phyloP scores from a whole-genome alignment of 2,797 vertebrate genomes.

The Ceyx erithaca region DNA sequence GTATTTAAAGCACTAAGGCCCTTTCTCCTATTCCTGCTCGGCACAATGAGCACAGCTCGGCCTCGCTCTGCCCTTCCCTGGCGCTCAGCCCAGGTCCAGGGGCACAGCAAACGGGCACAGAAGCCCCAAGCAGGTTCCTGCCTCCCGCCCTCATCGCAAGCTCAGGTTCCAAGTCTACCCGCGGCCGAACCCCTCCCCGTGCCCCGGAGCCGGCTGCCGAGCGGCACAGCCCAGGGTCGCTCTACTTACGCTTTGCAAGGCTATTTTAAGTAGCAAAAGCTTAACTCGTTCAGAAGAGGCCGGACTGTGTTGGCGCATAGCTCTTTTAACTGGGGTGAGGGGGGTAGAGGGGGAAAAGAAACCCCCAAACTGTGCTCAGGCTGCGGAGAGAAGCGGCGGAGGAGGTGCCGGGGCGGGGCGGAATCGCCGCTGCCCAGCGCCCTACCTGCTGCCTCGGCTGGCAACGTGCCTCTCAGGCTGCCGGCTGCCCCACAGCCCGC shows the following conservation, averaged over 20 bases:
- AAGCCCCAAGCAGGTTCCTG: background rate
- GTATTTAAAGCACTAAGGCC: rapidly evolving
- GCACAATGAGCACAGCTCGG: background rate
- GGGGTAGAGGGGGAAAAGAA: no score
- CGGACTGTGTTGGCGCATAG: background rate
- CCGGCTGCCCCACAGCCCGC: background rate
- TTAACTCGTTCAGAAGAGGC: background rate
- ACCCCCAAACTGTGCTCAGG: background rate
- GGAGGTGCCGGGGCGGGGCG: background rate
- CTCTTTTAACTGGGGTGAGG: background rate
- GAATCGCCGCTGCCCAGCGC: background rate
- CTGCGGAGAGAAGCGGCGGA: background rate
- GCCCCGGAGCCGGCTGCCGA: background rate
- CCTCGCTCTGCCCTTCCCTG: background rate
- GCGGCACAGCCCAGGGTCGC: background rate
- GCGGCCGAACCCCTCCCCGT: background rate
- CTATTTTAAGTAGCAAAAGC: background rate
- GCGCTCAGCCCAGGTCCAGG: background rate
- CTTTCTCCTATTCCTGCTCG: background rate
- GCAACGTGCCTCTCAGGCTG: background rate
- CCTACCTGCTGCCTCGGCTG: background rate
- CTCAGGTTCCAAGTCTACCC: background rate
- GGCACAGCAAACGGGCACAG: background rate
- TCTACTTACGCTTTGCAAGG: slow-evolving; percentile 17
- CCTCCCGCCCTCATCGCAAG: background rate